Evolutionary conservation across 2,888 invertebrate genomes (phyloP), one percentile per base, ranked within the genome.

Genomic region (Callinectes sapidus): DNA sequence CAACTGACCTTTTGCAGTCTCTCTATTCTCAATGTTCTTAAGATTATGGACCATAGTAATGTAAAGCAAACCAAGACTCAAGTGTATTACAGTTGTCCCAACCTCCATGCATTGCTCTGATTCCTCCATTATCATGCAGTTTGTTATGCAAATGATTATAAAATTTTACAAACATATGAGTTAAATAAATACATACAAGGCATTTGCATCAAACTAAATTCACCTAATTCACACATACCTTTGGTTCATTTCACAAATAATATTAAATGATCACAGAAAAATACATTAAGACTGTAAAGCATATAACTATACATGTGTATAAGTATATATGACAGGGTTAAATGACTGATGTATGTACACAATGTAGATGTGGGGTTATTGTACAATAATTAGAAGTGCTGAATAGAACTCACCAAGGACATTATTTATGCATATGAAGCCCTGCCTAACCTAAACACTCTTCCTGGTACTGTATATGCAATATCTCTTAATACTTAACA

Each of bases 181-280:
- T 87, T 87, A 48, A 54, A 87, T 87, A 87, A 87, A 87, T 48
- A 48, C 42, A 54, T 54, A 48, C 2, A 87, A 54, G 48, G 48
- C 48, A 28, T 42, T 54, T 54, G 23, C 10, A 87, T 48, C 23
- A 1, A 28, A 48, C 28, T 87, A 28, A 54, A 54, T 54, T 6
- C 48, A 87, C 18, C 14, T 42, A 18, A 87, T 71, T 71, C 71
- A 71, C 71, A 71, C 28, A 71, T n/a, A 71, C 71, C 71, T 71
- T 71, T 71, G 71, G 71, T 23, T 71, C 28, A 71, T 28, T 71
- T 71, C 71, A 71, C 71, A 71, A 71, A 71, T 71, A 71, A 71
- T 28, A 71, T 71, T 71, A 71, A 71, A 28, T 71, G 71, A 71
- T 71, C 71, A 71, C 71, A 71, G 71, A 71, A n/a, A n/a, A 71